Conservation (phyloP, 92 coral and sea anemone genomes). For the Actinernus sp. region DNA sequence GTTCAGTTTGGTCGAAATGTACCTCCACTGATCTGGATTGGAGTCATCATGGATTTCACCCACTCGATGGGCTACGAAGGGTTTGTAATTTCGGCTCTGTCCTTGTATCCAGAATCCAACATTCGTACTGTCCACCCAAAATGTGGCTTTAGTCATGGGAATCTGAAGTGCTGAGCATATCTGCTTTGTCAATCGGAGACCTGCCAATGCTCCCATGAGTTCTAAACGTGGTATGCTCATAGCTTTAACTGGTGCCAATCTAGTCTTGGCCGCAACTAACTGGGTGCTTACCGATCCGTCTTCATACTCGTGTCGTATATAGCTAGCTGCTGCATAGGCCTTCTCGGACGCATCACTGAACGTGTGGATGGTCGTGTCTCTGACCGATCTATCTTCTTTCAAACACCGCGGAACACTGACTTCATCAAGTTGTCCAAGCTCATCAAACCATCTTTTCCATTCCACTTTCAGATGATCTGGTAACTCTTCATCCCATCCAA, state of each 20-base stretch:
- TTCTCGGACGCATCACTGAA: constrained; percentile 60
- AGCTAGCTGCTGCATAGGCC: constrained; percentile 49
- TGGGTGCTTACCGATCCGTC: constrained; percentile 13
- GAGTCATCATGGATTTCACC: constrained; percentile 58
- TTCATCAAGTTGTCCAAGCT: not conserved
- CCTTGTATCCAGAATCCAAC: constrained; percentile 63
- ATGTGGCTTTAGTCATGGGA: constrained; percentile 37
- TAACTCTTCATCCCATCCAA: constrained; percentile 22
- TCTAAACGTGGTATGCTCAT: constrained; percentile 61
- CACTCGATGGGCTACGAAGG: constrained; percentile 69
- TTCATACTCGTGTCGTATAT: constrained; percentile 32
- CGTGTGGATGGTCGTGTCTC: constrained; percentile 26
- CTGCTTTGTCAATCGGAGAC: constrained; percentile 51
- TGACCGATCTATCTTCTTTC: not conserved
- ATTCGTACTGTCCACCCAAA: constrained; percentile 60
- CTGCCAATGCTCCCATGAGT: constrained; percentile 68
- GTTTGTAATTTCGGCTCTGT: constrained; percentile 59
- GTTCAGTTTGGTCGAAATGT: constrained; percentile 66
- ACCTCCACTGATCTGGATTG: constrained; percentile 63
- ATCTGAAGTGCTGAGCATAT: constrained; percentile 49
- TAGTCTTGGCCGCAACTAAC: constrained; percentile 52
- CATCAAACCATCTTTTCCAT: constrained; percentile 13
- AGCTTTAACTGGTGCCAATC: constrained; percentile 74
- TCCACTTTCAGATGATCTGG: constrained; percentile 4
- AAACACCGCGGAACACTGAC: constrained; percentile 34